A percentile compares a stretch with the other conserved stretches of the same genome.
These are phyloP conservation scores for Oikopleura dioica DNA, from an alignment of 23 tunicate species.

Conservation along the genomic window DNA sequence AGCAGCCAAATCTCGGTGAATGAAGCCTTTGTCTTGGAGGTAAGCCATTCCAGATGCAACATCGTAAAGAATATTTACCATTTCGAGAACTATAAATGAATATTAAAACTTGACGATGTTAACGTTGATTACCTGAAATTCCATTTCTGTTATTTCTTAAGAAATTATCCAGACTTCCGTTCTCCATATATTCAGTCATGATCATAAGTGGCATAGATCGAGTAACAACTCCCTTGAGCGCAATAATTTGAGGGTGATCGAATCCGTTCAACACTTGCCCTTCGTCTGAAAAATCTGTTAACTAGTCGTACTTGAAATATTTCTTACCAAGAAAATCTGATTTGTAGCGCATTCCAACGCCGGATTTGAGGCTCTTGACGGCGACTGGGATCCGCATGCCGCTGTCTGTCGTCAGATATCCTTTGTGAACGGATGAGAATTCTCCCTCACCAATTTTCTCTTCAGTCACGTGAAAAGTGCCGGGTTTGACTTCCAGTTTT, in stretches of 20 bases:
- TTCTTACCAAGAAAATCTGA: not conserved
- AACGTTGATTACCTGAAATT: not conserved
- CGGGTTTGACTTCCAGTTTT: too few species aligned
- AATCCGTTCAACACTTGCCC: not conserved
- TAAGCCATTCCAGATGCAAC: conserved; percentile 80
- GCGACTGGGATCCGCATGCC: not conserved
- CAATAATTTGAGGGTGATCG: conserved; percentile 20
- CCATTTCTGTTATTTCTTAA: conserved; percentile 16
- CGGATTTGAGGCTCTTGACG: not conserved
- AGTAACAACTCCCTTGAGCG: conserved; percentile 91
- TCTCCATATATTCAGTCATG: conserved; percentile 62
- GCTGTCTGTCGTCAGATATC: not conserved
- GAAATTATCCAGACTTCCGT: conserved; percentile 51
- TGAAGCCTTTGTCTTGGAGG: conserved; percentile 34
- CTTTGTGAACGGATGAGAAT: not conserved
- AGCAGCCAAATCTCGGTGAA: conserved; percentile 90
- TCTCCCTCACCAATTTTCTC: not conserved
- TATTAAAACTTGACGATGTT: not conserved
- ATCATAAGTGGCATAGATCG: conserved; percentile 80
- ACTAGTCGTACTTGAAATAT: not conserved
- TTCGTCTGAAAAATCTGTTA: not conserved
- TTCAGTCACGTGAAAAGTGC: too few species aligned
- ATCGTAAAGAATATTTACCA: conserved; percentile 33
- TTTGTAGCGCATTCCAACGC: conserved; percentile 1
- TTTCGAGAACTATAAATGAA: conserved; percentile 14